phyloP scores from a whole-genome alignment of 2,113 vertebrate genomes.

The Ariopsis seemanni region DNA sequence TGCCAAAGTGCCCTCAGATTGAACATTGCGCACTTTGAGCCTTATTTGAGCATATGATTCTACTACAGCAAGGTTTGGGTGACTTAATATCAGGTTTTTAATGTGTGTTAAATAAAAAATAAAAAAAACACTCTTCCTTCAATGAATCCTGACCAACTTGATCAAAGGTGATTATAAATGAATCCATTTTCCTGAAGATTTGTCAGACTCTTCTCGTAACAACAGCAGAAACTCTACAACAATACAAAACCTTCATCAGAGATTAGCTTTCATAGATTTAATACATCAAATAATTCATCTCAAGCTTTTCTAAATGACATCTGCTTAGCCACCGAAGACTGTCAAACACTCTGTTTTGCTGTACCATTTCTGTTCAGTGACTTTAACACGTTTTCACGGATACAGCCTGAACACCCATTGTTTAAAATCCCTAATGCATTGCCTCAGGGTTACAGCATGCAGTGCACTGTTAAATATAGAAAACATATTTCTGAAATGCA shows the following conservation, averaged over 20 bases:
- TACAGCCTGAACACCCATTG: background rate
- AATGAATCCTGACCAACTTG: background rate
- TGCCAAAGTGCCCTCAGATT: background rate
- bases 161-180: background rate
- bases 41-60: background rate
- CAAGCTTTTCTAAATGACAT: background rate
- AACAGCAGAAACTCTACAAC: background rate
- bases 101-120: background rate
- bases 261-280: background rate
- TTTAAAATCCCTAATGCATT: background rate
- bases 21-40: background rate
- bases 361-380: background rate
- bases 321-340: conserved; percentile 1
- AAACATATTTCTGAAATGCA: background rate
- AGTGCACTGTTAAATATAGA: background rate
- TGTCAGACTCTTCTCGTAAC: too few species aligned
- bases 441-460: conserved; percentile 9
- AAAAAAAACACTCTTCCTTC: background rate
- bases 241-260: background rate
- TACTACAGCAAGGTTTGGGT: background rate
- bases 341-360: background rate
- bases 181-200: background rate
- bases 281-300: background rate
- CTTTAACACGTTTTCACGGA: background rate
- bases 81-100: background rate